These are phyloP conservation scores for Salpingus planirostris DNA, from an alignment of 2,888 invertebrate species.

Conservation along the genomic window DNA sequence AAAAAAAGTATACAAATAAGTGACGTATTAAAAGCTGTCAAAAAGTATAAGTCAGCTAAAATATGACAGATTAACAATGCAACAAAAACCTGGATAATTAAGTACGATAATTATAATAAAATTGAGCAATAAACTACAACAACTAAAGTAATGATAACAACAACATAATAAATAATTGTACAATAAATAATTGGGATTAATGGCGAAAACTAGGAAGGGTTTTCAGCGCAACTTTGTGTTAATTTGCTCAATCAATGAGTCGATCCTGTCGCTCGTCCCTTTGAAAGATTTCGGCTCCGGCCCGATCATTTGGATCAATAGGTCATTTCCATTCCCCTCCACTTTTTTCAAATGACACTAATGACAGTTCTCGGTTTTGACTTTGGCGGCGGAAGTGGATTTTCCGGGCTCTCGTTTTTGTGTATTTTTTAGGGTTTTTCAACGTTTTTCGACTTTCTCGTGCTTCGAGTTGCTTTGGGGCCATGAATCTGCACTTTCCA, in stretches of 20 bases:
- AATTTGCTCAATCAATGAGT: conserved; percentile 70
- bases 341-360: no score
- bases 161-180: neutral
- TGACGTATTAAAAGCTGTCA: no score
- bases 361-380: no score
- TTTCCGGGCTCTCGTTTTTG: no score
- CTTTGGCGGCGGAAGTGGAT: no score
- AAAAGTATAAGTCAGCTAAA: neutral
- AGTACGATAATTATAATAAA: conserved; percentile 2
- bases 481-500: no score
- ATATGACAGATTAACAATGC: neutral
- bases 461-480: no score
- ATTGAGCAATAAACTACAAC: conserved; percentile 2
- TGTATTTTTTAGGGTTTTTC: no score
- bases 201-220: no score
- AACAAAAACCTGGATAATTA: neutral
- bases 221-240: conserved; percentile 53
- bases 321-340: no score
- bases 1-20: no score
- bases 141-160: neutral
- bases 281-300: conserved; percentile 76
- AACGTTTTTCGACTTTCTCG: no score
- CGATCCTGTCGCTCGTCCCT: conserved; percentile 71
- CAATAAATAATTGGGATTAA: conserved; percentile 1
- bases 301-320: conserved; percentile 85